A percentile compares a stretch with the other conserved stretches of the same genome.
Conservation (phyloP, 2,888 invertebrate genomes). For the Phytoseiulus persimilis region DNA sequence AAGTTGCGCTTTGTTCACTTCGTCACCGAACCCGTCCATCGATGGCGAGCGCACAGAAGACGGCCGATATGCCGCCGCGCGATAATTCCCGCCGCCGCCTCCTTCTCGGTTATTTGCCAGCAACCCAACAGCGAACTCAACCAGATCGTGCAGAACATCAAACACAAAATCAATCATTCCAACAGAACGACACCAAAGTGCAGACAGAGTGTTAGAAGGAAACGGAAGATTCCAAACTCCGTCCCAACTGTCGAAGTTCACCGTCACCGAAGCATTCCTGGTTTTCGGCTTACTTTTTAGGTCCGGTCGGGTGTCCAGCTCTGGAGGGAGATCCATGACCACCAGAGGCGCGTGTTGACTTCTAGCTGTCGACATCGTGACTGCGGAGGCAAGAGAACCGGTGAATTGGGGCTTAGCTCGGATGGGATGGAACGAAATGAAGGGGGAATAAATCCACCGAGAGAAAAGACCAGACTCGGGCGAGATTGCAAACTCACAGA, state of each 20-base stretch:
- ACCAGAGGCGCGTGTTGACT: constrained; percentile 27
- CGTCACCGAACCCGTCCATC: not conserved
- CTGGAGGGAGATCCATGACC: constrained; percentile 35
- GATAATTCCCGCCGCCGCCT: not conserved
- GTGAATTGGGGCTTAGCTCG: too few species aligned
- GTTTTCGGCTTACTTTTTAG: constrained; percentile 18
- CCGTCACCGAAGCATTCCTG: not conserved
- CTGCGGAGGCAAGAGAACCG: not conserved
- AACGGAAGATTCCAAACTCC: not conserved
- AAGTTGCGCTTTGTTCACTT: not conserved
- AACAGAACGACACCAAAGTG: not conserved
- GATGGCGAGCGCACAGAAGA: not conserved
- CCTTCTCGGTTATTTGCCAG: not conserved
- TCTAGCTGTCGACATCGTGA: not conserved
- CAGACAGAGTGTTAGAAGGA: not conserved
- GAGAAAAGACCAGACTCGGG: too few species aligned
- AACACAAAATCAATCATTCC: not conserved
- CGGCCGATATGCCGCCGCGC: not conserved
- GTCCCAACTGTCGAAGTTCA: not conserved
- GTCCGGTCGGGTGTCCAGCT: constrained; percentile 23
- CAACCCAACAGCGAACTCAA: not conserved
- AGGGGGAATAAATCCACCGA: too few species aligned
- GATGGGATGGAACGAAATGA: not conserved
- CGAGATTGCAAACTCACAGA: constrained; percentile 60
- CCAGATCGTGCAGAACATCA: not conserved